Evolutionary conservation across 2,113 vertebrate species (phyloP).

Genomic region (Archilochus colubris): DNA sequence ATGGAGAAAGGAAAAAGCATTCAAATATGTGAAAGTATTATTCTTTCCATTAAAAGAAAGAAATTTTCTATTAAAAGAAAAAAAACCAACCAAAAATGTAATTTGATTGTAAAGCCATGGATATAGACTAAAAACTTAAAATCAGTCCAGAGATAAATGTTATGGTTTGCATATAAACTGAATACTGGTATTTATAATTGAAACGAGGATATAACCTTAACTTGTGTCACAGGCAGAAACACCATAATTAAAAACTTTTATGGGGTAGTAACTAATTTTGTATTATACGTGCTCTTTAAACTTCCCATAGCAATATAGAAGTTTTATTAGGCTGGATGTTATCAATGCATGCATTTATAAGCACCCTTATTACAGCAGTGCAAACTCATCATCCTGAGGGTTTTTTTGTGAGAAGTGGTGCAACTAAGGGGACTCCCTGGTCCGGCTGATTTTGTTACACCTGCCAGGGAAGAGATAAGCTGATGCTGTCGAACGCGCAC

Average conservation of each 20-base stretch:
- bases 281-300: constrained; percentile 67
- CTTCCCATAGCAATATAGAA: constrained; percentile 65
- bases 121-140: not conserved
- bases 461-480: constrained; percentile 37
- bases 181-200: constrained; percentile 68
- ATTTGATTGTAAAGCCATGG: not conserved
- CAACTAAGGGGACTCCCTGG: not conserved
- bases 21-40: not conserved
- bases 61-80: not conserved
- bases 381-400: not conserved
- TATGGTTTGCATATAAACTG: constrained; percentile 39
- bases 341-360: constrained; percentile 39
- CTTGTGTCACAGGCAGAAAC: constrained; percentile 51
- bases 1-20: not conserved
- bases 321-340: constrained; percentile 67
- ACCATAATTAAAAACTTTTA: constrained; percentile 78
- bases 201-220: constrained; percentile 67
- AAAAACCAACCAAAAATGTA: not conserved
- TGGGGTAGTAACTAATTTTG: constrained; percentile 70
- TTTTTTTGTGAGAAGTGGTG: not conserved
- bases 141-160: constrained; percentile 21
- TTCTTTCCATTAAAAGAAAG: not conserved
- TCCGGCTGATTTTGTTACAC: constrained; percentile 33
- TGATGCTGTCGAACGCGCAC: not conserved
- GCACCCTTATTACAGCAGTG: not conserved